Evolutionary conservation across 92 coral and sea anemone genomes (phyloP), one percentile per base, ranked within the genome.

Genomic region (Bergia puertoricense): DNA sequence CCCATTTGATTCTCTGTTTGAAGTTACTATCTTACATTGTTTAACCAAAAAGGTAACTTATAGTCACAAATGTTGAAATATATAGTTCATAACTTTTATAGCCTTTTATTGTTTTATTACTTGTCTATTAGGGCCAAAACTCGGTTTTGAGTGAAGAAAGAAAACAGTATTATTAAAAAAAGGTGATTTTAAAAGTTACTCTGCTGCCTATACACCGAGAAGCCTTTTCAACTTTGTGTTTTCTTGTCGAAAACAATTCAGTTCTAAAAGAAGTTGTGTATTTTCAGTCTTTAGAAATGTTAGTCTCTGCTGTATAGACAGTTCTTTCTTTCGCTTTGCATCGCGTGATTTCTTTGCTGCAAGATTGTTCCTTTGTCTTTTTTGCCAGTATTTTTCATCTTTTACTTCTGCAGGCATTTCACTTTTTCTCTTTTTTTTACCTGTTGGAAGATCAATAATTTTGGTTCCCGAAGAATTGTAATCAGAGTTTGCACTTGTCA

Each of bases 281-380:
- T 79, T 79, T 54, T 79, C 68, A 54, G 59, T 56, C 68, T 79
- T 57, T 11, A 79, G 71, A 54, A 50, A 79, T 14, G 45, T 51
- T 23, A 54, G 44, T 36, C 69, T 54, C 22, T 54, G 43, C 15
- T 79, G 41, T 11, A 39, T 23, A 20, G 22, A 79, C 2, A 51
- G 65, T 45, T 51, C 83, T 51, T 54, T 37, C 66, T 14, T 36
- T n/a, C 85, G 85, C 72, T 57, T 80, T 57, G 85, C 85, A 56
- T 80, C 85, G 57, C 85, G 85, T 13, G 85, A 80, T 80, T 80
- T 80, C 30, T 56, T 80, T 56, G 85, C 85, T 30, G 85, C 71
- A 3, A 38, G 0, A n/a, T 80, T 80, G 72, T 80, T 80, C 14
- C 62, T 80, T 11, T 80, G 50, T 37, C 71, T 38, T 56, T 23